phyloP scores from a whole-genome alignment of 2,888 invertebrate genomes.

The Electrophaes corylata region DNA sequence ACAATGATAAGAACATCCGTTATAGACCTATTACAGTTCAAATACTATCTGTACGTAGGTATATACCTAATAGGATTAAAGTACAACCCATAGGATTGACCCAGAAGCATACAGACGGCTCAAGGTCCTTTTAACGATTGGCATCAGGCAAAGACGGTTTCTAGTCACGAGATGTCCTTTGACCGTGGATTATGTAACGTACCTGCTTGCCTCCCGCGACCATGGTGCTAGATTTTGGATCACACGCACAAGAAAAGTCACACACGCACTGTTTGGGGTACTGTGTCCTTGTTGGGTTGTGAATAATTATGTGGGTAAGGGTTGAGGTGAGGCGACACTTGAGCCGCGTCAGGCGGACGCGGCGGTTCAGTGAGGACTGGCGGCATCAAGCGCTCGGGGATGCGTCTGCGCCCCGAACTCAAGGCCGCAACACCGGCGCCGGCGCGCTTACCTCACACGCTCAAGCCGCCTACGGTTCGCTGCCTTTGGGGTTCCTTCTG shows the following conservation, averaged over 20 bases:
- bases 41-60: not conserved
- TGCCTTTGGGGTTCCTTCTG: conserved; percentile 37
- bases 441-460: conserved; percentile 49
- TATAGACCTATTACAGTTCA: not conserved
- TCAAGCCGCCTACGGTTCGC: conserved; percentile 40
- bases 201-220: conserved; percentile 84
- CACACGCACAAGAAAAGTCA: conserved; percentile 69
- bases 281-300: conserved; percentile 34
- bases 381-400: conserved; percentile 52
- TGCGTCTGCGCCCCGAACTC: conserved; percentile 59
- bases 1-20: not conserved
- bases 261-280: conserved; percentile 57
- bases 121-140: conserved; percentile 22
- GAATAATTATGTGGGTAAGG: conserved; percentile 34
- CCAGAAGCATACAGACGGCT: conserved; percentile 11
- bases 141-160: conserved; percentile 21
- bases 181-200: conserved; percentile 48
- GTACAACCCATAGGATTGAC: conserved; percentile 2
- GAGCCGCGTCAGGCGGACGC: conserved; percentile 81
- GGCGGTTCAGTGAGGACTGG: conserved; percentile 79
- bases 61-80: not conserved
- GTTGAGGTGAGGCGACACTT: conserved; percentile 54
- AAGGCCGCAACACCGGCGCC: conserved; percentile 46
- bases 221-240: conserved; percentile 66
- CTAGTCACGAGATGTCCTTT: conserved; percentile 46